Evolutionary conservation across 2,888 invertebrate species (phyloP), one percentile per base, ranked within the genome.

Genomic region (Punctoribates punctum): DNA sequence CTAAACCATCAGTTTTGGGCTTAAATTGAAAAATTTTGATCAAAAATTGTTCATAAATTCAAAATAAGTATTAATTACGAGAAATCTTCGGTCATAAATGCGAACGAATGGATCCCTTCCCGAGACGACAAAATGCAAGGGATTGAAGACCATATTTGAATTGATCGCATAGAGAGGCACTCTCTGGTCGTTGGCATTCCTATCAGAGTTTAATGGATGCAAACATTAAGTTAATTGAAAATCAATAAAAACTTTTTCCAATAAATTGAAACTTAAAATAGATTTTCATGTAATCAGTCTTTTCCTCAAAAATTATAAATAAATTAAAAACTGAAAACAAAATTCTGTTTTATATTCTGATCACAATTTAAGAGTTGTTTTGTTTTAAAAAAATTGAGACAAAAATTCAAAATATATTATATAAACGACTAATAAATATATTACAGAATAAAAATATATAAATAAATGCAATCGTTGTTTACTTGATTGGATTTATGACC

Each of bases 101-200:
- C 72, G 62, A 25, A 77, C 57, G 29, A 60, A 77, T n/a, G 70
- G 46, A 60, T 38, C 65, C 9, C 29, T 60, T 73, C 74, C 65
- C 1, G 57, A 65, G 9, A 75, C 54, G 20, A 46, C 70, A 46
- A 75, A 75, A 20, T 48, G 57, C 20, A 60, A 29, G 1, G 38
- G 62, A 42, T 74, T 34, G 65, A 74, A 62, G 38, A 74, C 20
- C 25, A 34, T 13, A 87, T 96, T 91, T 8, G 90, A 89, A 81
- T 90, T 88, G 82, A 97, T 91, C 83, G 94, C 93, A 85, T 94
- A 96, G 78, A 96, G 85, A n/a, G 92, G 89, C 8, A 95, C 86
- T 80, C 88, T 87, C 73, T 85, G 82, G n/a, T 86, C 86, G 74
- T 86, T 86, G 77, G 86, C 86, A 76, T 85, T 85, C 15, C 85